Percentiles rank a stretch among this genome's conserved stretches.
Conservation (phyloP, 2,888 invertebrate species). For the Dorcus hopei region DNA sequence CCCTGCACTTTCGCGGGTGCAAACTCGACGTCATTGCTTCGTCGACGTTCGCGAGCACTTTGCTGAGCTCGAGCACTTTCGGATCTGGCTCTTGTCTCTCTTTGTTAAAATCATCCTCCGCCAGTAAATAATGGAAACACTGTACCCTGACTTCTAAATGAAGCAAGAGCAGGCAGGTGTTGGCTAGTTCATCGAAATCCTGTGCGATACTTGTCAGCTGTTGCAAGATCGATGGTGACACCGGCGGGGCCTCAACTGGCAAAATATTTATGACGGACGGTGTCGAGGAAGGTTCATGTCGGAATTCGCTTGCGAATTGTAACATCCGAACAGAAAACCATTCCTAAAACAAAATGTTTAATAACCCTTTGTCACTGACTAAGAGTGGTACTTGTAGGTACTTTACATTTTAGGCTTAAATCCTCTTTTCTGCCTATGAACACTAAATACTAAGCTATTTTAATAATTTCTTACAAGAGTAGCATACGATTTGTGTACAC, state of each 20-base stretch:
- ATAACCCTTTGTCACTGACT: too few species aligned
- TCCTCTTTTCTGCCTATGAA: too few species aligned
- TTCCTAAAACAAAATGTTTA: slow-evolving; percentile 54
- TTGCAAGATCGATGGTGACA: slow-evolving; percentile 60
- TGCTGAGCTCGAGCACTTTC: slow-evolving; percentile 72
- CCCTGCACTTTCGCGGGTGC: slow-evolving; percentile 74
- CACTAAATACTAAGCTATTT: too few species aligned
- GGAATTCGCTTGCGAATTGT: slow-evolving; percentile 56
- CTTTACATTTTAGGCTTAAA: too few species aligned
- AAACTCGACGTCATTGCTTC: slow-evolving; percentile 73
- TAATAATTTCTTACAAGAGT: too few species aligned
- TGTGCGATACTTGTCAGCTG: slow-evolving; percentile 68
- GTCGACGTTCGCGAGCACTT: slow-evolving; percentile 74
- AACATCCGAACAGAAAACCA: slow-evolving; percentile 73
- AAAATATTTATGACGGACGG: slow-evolving; percentile 28
- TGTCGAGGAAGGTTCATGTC: slow-evolving; percentile 51
- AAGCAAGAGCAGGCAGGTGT: slow-evolving; percentile 85
- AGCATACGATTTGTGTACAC: too few species aligned
- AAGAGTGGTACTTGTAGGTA: too few species aligned
- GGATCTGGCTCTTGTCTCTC: slow-evolving; percentile 76
- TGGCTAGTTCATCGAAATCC: slow-evolving; percentile 84
- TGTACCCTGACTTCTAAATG: slow-evolving; percentile 93
- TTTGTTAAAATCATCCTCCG: slow-evolving; percentile 54
- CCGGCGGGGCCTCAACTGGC: slow-evolving; percentile 35
- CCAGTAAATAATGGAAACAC: slow-evolving; percentile 86